Percentiles rank a stretch among this genome's conserved stretches.
These are phyloP conservation scores for Mythimna lalbum DNA, from an alignment of 2,888 invertebrate genomes.

Conservation along the genomic window DNA sequence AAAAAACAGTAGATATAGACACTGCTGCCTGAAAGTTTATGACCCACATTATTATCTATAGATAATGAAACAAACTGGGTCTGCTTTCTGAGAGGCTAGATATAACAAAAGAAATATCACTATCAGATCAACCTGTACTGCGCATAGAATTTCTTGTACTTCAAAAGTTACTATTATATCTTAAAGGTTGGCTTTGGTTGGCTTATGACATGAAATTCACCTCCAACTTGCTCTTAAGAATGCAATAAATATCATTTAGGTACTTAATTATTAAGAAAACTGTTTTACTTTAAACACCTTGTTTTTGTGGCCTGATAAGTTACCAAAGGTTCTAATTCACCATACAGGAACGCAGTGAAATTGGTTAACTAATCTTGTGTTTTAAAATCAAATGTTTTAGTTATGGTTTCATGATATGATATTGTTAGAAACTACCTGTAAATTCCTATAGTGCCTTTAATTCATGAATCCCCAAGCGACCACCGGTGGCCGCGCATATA, in stretches of 20 bases:
- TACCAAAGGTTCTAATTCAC: neutral
- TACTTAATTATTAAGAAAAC: neutral
- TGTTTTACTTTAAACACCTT: neutral
- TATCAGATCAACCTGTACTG: neutral
- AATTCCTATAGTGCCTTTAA: too few species aligned
- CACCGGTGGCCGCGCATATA: too few species aligned
- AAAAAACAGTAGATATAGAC: neutral
- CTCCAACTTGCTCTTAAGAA: neutral
- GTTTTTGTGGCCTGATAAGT: too few species aligned
- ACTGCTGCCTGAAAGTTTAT: conserved; percentile 13
- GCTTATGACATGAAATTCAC: neutral
- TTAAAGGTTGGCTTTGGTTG: neutral
- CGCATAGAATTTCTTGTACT: neutral
- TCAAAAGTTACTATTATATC: neutral
- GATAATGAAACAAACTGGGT: conserved; percentile 40
- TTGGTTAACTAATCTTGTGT: too few species aligned
- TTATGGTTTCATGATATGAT: too few species aligned
- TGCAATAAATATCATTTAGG: neutral
- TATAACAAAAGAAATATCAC: conserved; percentile 25
- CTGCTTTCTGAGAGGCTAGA: conserved; percentile 8
- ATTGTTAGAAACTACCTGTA: too few species aligned
- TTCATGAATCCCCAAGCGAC: too few species aligned
- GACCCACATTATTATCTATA: conserved; percentile 55
- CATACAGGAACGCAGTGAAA: too few species aligned
- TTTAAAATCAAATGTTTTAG: too few species aligned